These are phyloP conservation scores for Helleia helle DNA, from an alignment of 2,888 invertebrate species.

Conservation along the genomic window DNA sequence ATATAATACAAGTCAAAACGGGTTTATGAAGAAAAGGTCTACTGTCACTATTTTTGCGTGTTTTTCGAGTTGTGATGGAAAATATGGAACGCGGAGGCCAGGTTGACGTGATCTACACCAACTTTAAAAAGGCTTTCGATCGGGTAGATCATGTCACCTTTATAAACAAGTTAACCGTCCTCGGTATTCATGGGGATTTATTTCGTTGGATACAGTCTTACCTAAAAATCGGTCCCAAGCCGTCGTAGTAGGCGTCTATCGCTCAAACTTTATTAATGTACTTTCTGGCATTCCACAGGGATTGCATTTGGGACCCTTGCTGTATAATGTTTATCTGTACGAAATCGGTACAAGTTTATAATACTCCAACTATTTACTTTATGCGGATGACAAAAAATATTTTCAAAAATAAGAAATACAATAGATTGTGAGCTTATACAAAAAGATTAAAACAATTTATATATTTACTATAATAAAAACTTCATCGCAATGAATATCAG, in stretches of 20 bases:
- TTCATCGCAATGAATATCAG: constrained; percentile 7
- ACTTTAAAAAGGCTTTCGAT: constrained; percentile 24
- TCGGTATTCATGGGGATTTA: constrained; percentile 16
- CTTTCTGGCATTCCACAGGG: constrained; percentile 23
- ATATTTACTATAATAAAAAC: constrained; percentile 8
- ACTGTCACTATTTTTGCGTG: neutral
- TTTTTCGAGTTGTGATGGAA: neutral
- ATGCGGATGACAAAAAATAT: constrained; percentile 17
- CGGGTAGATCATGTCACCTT: constrained; percentile 17
- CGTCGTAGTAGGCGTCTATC: constrained; percentile 7
- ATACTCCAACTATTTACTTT: constrained; percentile 8
- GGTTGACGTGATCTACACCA: constrained; percentile 23
- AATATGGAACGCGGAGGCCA: constrained; percentile 11
- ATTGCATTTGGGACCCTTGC: constrained; percentile 20
- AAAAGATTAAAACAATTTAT: constrained; percentile 1
- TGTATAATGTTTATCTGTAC: constrained; percentile 20
- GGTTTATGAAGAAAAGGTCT: constrained; percentile 4
- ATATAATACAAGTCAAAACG: constrained; percentile 6
- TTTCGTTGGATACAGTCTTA: constrained; percentile 17
- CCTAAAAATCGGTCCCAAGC: constrained; percentile 15
- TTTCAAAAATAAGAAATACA: constrained; percentile 1
- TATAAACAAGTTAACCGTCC: constrained; percentile 11
- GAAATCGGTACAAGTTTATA: constrained; percentile 13
- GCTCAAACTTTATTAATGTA: constrained; percentile 12
- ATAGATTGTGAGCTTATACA: constrained; percentile 12